Evolutionary conservation across 2,797 vertebrate species (phyloP).

Genomic region (Sphaeramia orbicularis): DNA sequence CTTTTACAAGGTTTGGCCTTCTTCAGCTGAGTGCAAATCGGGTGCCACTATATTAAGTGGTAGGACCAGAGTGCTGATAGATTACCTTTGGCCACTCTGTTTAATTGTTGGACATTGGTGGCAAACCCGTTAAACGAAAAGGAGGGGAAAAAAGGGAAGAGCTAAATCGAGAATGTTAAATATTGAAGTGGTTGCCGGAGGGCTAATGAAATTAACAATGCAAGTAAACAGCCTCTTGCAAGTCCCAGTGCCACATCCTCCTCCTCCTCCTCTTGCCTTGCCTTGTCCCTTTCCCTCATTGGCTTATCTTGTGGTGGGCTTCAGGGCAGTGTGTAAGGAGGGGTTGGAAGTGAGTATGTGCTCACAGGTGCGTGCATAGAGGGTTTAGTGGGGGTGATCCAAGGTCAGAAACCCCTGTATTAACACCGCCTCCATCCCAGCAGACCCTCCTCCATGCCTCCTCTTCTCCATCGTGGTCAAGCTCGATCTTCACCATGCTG

Average conservation of each 20-base stretch:
- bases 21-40: conserved; percentile 73
- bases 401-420: conserved; percentile 80
- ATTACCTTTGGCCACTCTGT: conserved; percentile 78
- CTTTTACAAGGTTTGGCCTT: conserved; percentile 76
- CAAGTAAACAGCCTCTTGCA: conserved; percentile 81
- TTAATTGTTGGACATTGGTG: conserved; percentile 79
- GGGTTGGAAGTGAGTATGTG: conserved; percentile 17
- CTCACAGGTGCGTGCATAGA: conserved; percentile 65
- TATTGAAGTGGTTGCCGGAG: conserved; percentile 83
- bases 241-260: conserved; percentile 64
- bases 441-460: conserved; percentile 43
- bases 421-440: conserved; percentile 62
- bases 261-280: conserved; percentile 48
- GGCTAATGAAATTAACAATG: conserved; percentile 88
- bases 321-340: conserved; percentile 48
- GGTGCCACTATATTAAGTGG: conserved; percentile 75
- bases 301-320: conserved; percentile 75
- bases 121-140: conserved; percentile 71
- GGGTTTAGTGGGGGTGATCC: conserved; percentile 70
- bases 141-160: conserved; percentile 11
- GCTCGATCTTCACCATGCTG: conserved; percentile 69
- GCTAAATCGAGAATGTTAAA: conserved; percentile 86
- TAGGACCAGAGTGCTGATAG: conserved; percentile 75
- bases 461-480: conserved; percentile 12
- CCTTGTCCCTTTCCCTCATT: conserved; percentile 70